Percentiles rank a stretch among this genome's conserved stretches.
These are phyloP conservation scores for Atta cephalotes DNA, from an alignment of 1,140 invertebrate genomes.

Conservation along the genomic window DNA sequence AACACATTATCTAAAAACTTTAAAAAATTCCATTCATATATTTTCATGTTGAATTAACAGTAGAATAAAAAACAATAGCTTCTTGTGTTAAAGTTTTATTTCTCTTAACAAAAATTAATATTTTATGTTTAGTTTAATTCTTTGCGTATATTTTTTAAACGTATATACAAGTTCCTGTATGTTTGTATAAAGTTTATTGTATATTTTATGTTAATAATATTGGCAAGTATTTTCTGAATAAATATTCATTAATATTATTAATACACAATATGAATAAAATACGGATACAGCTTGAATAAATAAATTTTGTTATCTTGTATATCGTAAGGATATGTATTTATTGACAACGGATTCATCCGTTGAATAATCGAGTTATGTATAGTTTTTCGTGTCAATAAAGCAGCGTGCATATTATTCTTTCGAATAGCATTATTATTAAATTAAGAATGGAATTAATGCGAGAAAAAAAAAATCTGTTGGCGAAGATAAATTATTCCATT, in stretches of 20 bases:
- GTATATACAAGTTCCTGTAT: not conserved
- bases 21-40: not conserved
- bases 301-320: constrained; percentile 23
- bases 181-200: not conserved
- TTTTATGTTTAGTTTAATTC: constrained; percentile 17
- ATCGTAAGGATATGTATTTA: constrained; percentile 6
- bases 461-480: not conserved
- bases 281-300: constrained; percentile 20
- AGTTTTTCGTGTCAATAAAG: constrained; percentile 29
- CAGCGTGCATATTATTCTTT: constrained; percentile 10
- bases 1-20: not conserved
- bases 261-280: not conserved
- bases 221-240: not conserved
- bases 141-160: not conserved
- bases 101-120: constrained; percentile 35
- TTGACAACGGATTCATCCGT: not conserved
- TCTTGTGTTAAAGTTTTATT: not conserved
- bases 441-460: not conserved
- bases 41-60: constrained; percentile 9
- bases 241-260: no score
- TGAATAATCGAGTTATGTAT: constrained; percentile 23
- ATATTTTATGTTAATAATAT: constrained; percentile 4
- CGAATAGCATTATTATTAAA: constrained; percentile 33
- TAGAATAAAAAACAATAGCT: not conserved
- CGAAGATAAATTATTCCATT: not conserved